A percentile compares a stretch with the other conserved stretches of the same genome.
Conservation (phyloP, 2,888 invertebrate species). For the Heliothis peltigera region DNA sequence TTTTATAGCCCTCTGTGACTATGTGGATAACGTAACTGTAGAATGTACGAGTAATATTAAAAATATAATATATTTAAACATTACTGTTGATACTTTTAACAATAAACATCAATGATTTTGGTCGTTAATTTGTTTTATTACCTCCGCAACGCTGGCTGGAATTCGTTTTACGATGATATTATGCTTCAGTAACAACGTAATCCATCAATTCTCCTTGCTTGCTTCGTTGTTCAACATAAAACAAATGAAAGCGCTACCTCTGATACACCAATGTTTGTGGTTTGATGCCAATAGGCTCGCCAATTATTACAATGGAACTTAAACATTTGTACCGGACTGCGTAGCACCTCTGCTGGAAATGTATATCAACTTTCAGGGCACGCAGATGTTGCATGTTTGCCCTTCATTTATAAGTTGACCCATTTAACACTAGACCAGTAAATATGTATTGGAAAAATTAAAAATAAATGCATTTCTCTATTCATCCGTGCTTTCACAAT, state of each 20-base stretch:
- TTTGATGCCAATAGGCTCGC: too few species aligned
- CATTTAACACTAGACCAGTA: conserved; percentile 3
- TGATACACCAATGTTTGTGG: neutral
- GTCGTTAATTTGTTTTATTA: conserved; percentile 26
- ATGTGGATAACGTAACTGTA: neutral
- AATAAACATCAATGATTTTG: conserved; percentile 10
- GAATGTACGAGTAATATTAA: neutral
- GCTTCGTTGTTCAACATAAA: neutral
- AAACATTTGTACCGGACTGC: too few species aligned
- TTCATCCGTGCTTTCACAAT: conserved; percentile 17
- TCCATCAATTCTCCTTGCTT: neutral
- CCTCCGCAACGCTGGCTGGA: neutral
- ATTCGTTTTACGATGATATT: neutral
- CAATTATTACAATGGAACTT: too few species aligned
- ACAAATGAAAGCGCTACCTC: neutral
- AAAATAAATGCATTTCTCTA: conserved; percentile 21
- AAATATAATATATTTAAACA: neutral
- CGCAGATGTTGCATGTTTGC: too few species aligned
- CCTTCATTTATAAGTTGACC: neutral
- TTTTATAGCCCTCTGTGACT: too few species aligned
- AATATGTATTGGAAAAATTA: conserved; percentile 18
- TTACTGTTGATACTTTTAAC: conserved; percentile 7
- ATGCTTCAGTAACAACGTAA: neutral
- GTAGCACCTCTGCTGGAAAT: neutral
- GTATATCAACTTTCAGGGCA: neutral